phyloP scores from a whole-genome alignment of 1,140 invertebrate genomes.

The Drosophila suzukii region DNA sequence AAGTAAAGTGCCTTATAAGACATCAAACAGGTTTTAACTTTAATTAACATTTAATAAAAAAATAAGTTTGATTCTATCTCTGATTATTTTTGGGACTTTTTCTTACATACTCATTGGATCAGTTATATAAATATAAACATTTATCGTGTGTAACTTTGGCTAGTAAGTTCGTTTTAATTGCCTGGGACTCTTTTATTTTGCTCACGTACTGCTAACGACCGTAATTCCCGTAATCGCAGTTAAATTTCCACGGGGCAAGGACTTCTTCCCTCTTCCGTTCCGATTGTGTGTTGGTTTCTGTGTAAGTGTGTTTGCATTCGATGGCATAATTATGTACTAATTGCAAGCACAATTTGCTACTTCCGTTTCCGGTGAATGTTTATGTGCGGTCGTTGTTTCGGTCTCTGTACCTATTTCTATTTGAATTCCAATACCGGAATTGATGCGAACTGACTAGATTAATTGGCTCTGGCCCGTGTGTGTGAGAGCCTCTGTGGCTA shows the following conservation, averaged over 20 bases:
- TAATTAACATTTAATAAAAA: too few relatives aligned
- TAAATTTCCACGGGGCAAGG: constrained; percentile 21
- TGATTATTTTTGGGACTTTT: too few relatives aligned
- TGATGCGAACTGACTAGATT: constrained; percentile 2
- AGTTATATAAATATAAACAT: too few relatives aligned
- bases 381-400: constrained; percentile 10
- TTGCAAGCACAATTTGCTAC: constrained; percentile 63
- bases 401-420: not conserved
- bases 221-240: constrained; percentile 12
- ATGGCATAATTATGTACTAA: constrained; percentile 67
- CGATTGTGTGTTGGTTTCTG: not conserved
- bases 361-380: constrained; percentile 47
- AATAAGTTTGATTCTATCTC: too few relatives aligned
- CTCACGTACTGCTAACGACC: not conserved
- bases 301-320: too few relatives aligned
- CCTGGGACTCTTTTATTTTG: not conserved
- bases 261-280: not conserved
- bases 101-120: too few relatives aligned
- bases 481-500: not conserved
- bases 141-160: too few relatives aligned
- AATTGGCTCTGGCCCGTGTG: constrained; percentile 12
- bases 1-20: too few relatives aligned
- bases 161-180: not conserved
- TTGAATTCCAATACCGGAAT: not conserved
- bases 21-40: too few relatives aligned